These are phyloP conservation scores for Zygothrica quintamaculata DNA, from an alignment of 2,888 invertebrate genomes.

Conservation along the genomic window DNA sequence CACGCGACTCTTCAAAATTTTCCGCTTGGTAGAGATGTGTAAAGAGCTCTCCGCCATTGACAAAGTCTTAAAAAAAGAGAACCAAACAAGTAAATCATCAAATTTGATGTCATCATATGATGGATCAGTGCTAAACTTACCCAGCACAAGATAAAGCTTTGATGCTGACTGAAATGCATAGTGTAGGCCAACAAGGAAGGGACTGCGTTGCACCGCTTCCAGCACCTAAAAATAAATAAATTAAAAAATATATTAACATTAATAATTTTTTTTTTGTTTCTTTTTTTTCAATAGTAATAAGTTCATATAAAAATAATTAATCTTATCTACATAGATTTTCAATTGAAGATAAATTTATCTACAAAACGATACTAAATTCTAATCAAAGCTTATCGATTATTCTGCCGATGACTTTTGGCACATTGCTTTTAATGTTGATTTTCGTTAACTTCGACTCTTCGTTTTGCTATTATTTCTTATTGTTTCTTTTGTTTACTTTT, in stretches of 20 bases:
- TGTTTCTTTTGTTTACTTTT: conserved; percentile 31
- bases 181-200: conserved; percentile 97
- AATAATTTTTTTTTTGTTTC: no score
- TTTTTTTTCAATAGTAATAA: no score
- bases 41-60: conserved; percentile 98
- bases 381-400: background rate
- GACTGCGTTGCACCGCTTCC: conserved; percentile 96
- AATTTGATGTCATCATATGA: no score
- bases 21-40: conserved; percentile 98
- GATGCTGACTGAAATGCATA: conserved; percentile 99
- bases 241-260: background rate
- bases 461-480: conserved; percentile 7
- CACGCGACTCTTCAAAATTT: conserved; percentile 95
- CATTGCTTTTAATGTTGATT: conserved; percentile 4
- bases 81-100: no score
- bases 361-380: no score
- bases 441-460: conserved; percentile 20
- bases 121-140: conserved; percentile 86
- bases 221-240: conserved; percentile 87
- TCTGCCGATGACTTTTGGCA: background rate
- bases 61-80: conserved; percentile 90
- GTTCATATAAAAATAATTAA: no score
- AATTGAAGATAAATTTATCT: no score
- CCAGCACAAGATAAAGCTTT: conserved; percentile 97
- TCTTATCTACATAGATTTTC: no score